These are phyloP conservation scores for Heliconius ethilla DNA, from an alignment of 2,888 invertebrate species.

Conservation along the genomic window DNA sequence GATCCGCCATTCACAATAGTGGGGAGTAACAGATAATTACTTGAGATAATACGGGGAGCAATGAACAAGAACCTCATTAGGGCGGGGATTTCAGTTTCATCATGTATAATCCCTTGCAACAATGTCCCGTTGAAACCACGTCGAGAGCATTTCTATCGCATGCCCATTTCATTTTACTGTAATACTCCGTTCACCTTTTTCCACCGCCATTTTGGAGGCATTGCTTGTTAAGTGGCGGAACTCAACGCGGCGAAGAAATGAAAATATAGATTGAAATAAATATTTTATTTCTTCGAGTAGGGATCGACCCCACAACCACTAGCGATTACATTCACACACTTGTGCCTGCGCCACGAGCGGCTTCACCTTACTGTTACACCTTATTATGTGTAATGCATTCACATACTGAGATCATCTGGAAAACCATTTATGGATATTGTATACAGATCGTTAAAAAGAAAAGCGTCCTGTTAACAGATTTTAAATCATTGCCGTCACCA, in stretches of 20 bases:
- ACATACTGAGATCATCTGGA: constrained; percentile 72
- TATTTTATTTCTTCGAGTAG: too few relatives aligned
- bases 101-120: constrained; percentile 61
- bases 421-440: constrained; percentile 81
- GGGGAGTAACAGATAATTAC: constrained; percentile 67
- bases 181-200: neutral
- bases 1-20: constrained; percentile 47
- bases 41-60: constrained; percentile 64
- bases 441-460: constrained; percentile 82
- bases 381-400: constrained; percentile 69
- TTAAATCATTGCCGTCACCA: constrained; percentile 81
- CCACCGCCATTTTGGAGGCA: too few relatives aligned
- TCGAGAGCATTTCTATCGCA: constrained; percentile 23
- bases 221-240: too few relatives aligned
- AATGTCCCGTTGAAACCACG: constrained; percentile 56
- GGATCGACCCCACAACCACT: too few relatives aligned
- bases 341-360: too few relatives aligned
- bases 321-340: too few relatives aligned
- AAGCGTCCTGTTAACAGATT: constrained; percentile 82
- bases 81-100: constrained; percentile 64
- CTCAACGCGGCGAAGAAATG: too few relatives aligned
- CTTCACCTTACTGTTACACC: constrained; percentile 55
- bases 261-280: too few relatives aligned
- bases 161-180: constrained; percentile 5
- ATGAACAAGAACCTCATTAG: constrained; percentile 63